Evolutionary conservation across 2,113 vertebrate species (phyloP).

Genomic region (Gallinago media): DNA sequence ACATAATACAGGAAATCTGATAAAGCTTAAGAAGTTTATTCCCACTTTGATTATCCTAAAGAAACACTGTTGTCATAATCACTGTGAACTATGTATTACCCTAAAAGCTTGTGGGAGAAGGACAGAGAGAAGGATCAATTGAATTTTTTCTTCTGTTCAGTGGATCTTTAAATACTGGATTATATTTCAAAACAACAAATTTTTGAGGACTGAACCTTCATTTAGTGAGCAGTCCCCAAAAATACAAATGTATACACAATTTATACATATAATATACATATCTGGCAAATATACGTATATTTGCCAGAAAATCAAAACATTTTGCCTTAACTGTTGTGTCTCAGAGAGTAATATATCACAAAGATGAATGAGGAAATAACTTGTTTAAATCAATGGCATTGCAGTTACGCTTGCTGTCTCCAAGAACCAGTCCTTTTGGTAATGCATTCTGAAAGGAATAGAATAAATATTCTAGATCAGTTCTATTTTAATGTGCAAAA

Average conservation of each 20-base stretch:
- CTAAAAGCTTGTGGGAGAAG: background rate
- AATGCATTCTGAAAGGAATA: background rate
- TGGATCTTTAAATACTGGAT: constrained; percentile 8
- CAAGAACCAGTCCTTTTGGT: background rate
- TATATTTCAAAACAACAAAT: background rate
- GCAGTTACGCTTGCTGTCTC: background rate
- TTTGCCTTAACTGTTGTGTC: background rate
- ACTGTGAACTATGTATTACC: background rate
- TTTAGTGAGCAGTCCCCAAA: background rate
- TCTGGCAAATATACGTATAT: background rate
- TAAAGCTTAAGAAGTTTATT: background rate
- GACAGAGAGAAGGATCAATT: background rate
- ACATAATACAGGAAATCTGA: background rate
- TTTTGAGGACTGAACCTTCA: background rate
- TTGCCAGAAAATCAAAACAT: background rate
- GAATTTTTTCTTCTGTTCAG: constrained; percentile 21
- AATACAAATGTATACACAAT: background rate
- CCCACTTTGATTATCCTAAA: background rate
- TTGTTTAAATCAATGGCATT: background rate
- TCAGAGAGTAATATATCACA: background rate
- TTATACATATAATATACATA: background rate
- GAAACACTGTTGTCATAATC: background rate
- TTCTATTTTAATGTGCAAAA: background rate
- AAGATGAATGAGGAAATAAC: background rate
- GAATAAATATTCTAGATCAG: background rate